Evolutionary conservation across 1,140 invertebrate species (phyloP).

Genomic region (Papilio machaon): DNA sequence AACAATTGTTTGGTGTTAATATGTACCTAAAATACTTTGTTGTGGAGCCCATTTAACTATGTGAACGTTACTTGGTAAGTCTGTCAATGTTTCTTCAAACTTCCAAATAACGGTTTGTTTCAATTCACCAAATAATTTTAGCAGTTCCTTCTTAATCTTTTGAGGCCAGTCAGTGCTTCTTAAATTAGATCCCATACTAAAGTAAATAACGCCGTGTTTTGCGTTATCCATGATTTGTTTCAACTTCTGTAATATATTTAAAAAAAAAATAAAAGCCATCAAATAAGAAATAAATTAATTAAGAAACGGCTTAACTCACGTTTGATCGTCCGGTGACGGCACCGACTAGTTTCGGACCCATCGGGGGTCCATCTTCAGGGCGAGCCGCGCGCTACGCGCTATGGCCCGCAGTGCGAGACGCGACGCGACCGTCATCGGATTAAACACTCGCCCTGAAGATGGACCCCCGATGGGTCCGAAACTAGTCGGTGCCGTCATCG

Average conservation of each 20-base stretch:
- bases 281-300: no score
- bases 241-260: slow-evolving; percentile 53
- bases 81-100: slow-evolving; percentile 54
- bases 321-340: no score
- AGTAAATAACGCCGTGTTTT: slow-evolving; percentile 83
- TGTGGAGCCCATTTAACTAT: slow-evolving; percentile 61
- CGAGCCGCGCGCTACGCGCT: no score
- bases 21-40: slow-evolving; percentile 56
- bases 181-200: slow-evolving; percentile 84
- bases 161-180: slow-evolving; percentile 63
- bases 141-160: slow-evolving; percentile 40
- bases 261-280: not conserved
- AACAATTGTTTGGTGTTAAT: no score
- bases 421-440: no score
- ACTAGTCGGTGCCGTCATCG: no score
- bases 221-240: slow-evolving; percentile 80
- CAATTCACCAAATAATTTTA: slow-evolving; percentile 52
- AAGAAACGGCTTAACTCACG: no score
- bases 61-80: slow-evolving; percentile 58
- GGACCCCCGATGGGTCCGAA: no score
- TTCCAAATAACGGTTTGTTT: slow-evolving; percentile 68
- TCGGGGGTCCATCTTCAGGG: no score
- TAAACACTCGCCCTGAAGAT: no score
- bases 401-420: no score
- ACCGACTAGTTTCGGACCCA: no score